Evolutionary conservation across 2,888 invertebrate species (phyloP), one percentile per base, ranked within the genome.

Genomic region (Athrips mouffetella): DNA sequence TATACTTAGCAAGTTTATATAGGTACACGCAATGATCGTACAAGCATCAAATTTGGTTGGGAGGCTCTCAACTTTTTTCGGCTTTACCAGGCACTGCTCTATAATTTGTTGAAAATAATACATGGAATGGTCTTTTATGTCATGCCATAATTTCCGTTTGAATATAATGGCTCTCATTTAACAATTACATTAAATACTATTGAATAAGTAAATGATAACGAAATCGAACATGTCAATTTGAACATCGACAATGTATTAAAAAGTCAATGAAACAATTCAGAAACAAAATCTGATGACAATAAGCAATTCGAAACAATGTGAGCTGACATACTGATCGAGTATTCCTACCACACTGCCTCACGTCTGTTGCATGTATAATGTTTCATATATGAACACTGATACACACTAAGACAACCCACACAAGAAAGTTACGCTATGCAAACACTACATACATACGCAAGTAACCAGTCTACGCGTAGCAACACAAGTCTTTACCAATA

Each of bases 271-370:
- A 13, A 16, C 31, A 27, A 27, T 16, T n/a, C n/a, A n/a, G n/a
- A n/a, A n/a, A n/a, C n/a, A n/a, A n/a, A n/a, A n/a, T n/a, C n/a
- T n/a, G 6, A 21, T 18, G 11, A 37, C 35, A 35, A 35, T 18
- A 35, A 20, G n/a, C 37, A 21, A 37, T 37, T 37, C n/a, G 18
- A 21, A 37, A 37, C 37, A 37, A 37, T 37, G 37, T 37, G 37
- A 18, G 63, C 64, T 82, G 79, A 80, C 81, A 80, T 73, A 77
- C 74, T 80, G 78, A 76, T 77, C 76, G 76, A 76, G 68, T 74
- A 73, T 76, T 73, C 73, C 68, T 63, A 67, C 70, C 67, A 67
- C 66, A 65, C 70, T 65, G 63, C 64, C 70, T 67, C 37, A 76
- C 75, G 70, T 61, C 63, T 60, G 62, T 53, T 59, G 67, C 73